Evolutionary conservation across 2,888 invertebrate genomes (phyloP).

Genomic region (Callyntrura sp.): DNA sequence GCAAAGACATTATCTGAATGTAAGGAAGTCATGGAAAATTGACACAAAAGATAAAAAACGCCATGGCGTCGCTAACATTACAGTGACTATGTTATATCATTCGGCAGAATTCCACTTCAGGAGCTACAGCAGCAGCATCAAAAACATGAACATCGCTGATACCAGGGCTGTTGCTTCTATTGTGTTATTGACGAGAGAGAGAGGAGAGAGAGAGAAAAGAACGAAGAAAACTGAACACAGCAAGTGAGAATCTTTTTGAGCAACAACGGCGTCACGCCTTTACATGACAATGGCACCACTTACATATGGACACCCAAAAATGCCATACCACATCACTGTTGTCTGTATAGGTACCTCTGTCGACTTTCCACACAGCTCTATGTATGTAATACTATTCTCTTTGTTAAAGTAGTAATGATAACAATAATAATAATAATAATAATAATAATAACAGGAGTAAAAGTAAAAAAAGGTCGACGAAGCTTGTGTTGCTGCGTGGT

Average conservation of each 20-base stretch:
- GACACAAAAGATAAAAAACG: conserved; percentile 14
- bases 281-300: conserved; percentile 52
- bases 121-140: background rate
- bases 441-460: conserved; percentile 24
- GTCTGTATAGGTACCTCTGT: conserved; percentile 10
- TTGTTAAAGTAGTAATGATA: conserved; percentile 39
- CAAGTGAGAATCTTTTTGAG: conserved; percentile 42
- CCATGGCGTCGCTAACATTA: background rate
- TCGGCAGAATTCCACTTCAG: background rate
- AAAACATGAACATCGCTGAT: background rate
- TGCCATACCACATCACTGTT: background rate
- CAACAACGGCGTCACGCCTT: conserved; percentile 35
- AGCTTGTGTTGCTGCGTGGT: background rate
- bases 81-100: background rate
- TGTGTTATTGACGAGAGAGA: conserved; percentile 18
- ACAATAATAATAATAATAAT: conserved; percentile 39
- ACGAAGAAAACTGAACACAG: background rate
- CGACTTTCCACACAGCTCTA: conserved; percentile 15
- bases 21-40: conserved; percentile 36
- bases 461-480: background rate
- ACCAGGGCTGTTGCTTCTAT: background rate
- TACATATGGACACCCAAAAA: background rate
- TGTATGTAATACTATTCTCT: background rate
- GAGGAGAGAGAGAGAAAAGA: background rate
- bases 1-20: conserved; percentile 15